phyloP scores from a whole-genome alignment of 1,140 invertebrate genomes.

The Steinernema feltiae region DNA sequence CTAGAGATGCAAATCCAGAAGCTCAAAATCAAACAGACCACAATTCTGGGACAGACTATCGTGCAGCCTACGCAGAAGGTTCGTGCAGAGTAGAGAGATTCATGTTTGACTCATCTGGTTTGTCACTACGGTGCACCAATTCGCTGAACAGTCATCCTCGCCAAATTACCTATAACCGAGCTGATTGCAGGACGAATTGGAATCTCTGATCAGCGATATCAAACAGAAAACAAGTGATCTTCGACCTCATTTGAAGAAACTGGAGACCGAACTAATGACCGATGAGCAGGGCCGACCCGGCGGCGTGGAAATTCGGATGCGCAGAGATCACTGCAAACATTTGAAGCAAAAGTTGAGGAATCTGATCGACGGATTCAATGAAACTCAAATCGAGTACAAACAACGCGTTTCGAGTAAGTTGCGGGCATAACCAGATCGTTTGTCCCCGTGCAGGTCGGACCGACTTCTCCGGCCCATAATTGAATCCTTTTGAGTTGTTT shows the following conservation, averaged over 20 bases:
- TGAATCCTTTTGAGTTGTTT: no score
- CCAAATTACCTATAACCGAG: background rate
- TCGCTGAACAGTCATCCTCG: background rate
- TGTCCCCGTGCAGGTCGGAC: no score
- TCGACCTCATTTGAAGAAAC: constrained; percentile 27
- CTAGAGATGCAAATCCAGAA: constrained; percentile 34
- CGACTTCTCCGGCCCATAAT: no score
- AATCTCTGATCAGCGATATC: constrained; percentile 40
- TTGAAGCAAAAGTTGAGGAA: constrained; percentile 37
- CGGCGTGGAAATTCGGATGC: constrained; percentile 32
- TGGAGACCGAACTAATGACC: constrained; percentile 22
- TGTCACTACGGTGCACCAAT: background rate
- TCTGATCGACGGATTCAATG: constrained; percentile 30
- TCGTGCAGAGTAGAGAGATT: background rate
- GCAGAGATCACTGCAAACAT: constrained; percentile 38
- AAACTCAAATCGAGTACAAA: constrained; percentile 43
- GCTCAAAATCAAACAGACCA: constrained; percentile 31
- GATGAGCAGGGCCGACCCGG: constrained; percentile 20
- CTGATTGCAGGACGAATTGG: constrained; percentile 34
- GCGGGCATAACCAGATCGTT: background rate
- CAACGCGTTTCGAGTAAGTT: constrained; percentile 39
- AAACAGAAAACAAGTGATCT: constrained; percentile 30
- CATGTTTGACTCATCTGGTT: background rate
- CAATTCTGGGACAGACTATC: constrained; percentile 27
- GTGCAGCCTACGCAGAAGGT: constrained; percentile 32